phyloP scores from a whole-genome alignment of 2,113 vertebrate species.

The Otolemur garnettii region DNA sequence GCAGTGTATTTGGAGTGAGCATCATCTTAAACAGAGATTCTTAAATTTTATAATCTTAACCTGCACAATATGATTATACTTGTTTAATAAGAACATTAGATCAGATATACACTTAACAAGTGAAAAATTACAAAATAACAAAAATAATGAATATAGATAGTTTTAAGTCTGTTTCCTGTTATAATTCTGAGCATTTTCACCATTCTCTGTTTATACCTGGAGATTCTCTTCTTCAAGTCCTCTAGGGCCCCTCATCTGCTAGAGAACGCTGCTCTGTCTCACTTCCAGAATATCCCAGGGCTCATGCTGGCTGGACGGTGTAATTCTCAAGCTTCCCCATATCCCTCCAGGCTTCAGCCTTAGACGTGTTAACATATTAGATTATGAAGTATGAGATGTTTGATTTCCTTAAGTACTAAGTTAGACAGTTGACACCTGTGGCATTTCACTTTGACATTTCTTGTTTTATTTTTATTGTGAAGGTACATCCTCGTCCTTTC shows the following conservation, averaged over 20 bases:
- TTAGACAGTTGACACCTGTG: too few relatives aligned
- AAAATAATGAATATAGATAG: too few relatives aligned
- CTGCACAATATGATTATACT: neutral
- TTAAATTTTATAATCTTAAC: constrained; percentile 41
- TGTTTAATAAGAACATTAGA: constrained; percentile 19
- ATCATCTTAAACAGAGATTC: neutral
- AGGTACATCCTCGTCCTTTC: too few relatives aligned
- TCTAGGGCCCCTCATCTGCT: rapidly evolving
- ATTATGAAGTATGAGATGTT: too few relatives aligned
- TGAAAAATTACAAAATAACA: neutral
- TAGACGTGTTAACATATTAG: neutral
- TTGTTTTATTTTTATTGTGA: too few relatives aligned
- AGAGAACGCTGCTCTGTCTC: neutral
- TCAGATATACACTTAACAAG: constrained; percentile 45
- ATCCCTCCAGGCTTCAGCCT: neutral
- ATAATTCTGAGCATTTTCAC: too few relatives aligned
- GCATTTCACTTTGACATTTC: too few relatives aligned
- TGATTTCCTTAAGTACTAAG: too few relatives aligned
- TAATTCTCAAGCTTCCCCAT: neutral
- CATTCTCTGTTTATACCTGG: neutral
- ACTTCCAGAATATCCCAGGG: too few relatives aligned
- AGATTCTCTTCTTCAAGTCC: neutral
- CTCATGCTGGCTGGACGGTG: neutral
- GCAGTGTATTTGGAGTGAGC: constrained; percentile 19
- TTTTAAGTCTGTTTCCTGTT: too few relatives aligned